These are phyloP conservation scores for Thyatira batis DNA, from an alignment of 2,888 invertebrate genomes.

Conservation along the genomic window DNA sequence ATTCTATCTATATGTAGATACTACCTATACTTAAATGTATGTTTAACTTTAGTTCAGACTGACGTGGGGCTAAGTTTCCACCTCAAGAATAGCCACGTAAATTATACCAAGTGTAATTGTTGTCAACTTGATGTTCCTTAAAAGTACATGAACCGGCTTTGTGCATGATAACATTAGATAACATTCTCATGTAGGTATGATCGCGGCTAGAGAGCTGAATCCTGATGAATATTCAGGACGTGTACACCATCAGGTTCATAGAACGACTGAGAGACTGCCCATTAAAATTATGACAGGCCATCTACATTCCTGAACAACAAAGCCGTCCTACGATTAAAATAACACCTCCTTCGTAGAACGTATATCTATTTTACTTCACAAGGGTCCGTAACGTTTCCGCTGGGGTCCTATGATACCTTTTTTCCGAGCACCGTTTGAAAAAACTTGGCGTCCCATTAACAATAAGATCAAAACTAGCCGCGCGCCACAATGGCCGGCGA, in stretches of 20 bases:
- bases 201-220: constrained; percentile 24
- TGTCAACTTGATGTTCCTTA: background rate
- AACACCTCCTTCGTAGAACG: constrained; percentile 80
- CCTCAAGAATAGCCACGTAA: no score
- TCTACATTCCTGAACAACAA: constrained; percentile 81
- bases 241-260: constrained; percentile 60
- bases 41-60: no score
- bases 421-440: constrained; percentile 75
- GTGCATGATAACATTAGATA: background rate
- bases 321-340: constrained; percentile 79
- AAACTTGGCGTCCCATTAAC: constrained; percentile 82
- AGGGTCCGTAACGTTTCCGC: constrained; percentile 81
- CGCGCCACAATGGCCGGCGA: constrained; percentile 75
- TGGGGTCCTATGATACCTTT: constrained; percentile 78
- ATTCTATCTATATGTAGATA: no score
- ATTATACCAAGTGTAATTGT: no score
- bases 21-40: no score
- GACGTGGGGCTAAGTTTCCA: no score
- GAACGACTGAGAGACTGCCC: constrained; percentile 71
- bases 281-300: constrained; percentile 81
- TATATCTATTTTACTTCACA: constrained; percentile 79
- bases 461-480: constrained; percentile 83
- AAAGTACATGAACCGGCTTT: background rate
- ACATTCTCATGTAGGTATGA: constrained; percentile 16
- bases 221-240: constrained; percentile 67